These are phyloP conservation scores for Eubasilissa regina DNA, from an alignment of 1,140 invertebrate genomes.

Conservation along the genomic window DNA sequence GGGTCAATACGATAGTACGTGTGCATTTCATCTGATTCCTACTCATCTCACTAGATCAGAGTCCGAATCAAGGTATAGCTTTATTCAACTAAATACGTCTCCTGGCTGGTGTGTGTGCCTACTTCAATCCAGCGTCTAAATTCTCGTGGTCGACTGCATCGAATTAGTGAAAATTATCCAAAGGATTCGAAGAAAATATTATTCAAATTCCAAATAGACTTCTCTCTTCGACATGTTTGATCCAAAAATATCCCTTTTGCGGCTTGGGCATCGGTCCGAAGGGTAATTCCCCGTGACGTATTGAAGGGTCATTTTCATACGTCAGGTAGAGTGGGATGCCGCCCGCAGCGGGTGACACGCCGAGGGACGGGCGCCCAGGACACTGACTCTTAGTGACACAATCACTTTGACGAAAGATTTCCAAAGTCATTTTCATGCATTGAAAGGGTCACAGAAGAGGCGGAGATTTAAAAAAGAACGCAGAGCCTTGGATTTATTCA, in stretches of 20 bases:
- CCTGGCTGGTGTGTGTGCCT: too few relatives aligned
- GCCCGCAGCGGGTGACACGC: neutral
- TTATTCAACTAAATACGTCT: too few relatives aligned
- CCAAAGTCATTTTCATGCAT: constrained; percentile 24
- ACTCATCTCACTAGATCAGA: too few relatives aligned
- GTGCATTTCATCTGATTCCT: too few relatives aligned
- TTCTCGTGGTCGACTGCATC: too few relatives aligned
- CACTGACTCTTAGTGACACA: constrained; percentile 6
- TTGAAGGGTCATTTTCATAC: constrained; percentile 51
- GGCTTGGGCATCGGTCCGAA: neutral
- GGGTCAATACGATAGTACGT: too few relatives aligned
- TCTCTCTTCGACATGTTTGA: constrained; percentile 2
- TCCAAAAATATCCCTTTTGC: constrained; percentile 6
- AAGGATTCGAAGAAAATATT: too few relatives aligned
- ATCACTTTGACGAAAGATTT: constrained; percentile 19
- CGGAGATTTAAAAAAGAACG: neutral
- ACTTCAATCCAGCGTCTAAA: too few relatives aligned
- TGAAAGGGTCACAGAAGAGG: neutral
- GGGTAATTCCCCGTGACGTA: constrained; percentile 36
- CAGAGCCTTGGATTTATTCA: too few relatives aligned
- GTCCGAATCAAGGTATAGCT: too few relatives aligned
- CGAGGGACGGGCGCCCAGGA: neutral
- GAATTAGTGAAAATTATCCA: too few relatives aligned
- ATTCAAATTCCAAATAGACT: too few relatives aligned
- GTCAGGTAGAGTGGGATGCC: constrained; percentile 6